These are phyloP conservation scores for Lamellibrachia columna DNA, from an alignment of 2,888 invertebrate species.

Conservation along the genomic window DNA sequence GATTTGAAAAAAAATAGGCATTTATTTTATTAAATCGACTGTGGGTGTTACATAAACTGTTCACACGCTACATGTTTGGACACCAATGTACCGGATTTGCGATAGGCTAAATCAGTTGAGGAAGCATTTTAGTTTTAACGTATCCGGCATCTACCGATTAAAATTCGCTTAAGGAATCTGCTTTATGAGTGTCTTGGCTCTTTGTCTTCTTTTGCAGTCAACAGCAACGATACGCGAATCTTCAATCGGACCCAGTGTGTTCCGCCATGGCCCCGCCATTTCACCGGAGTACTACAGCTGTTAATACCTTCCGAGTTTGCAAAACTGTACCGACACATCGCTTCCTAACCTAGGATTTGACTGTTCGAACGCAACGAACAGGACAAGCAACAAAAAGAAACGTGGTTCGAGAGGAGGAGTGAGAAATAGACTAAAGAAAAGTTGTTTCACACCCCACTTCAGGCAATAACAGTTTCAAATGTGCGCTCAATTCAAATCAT, in stretches of 20 bases:
- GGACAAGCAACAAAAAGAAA: not conserved
- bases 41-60: no score
- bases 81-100: no score
- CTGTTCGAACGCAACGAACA: not conserved
- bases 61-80: no score
- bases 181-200: not conserved
- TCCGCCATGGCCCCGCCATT: not conserved
- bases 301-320: not conserved
- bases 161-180: not conserved
- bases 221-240: not conserved
- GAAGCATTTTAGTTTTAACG: no score
- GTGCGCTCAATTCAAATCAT: not conserved
- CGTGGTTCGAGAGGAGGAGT: not conserved
- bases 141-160: no score
- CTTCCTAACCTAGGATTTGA: not conserved
- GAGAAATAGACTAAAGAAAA: not conserved
- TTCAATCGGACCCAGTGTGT: not conserved
- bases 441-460: not conserved
- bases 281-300: not conserved
- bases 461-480: not conserved
- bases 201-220: not conserved
- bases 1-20: no score
- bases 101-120: no score
- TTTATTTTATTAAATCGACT: no score
- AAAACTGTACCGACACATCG: not conserved